Evolutionary conservation across 2,888 invertebrate genomes (phyloP), one percentile per base, ranked within the genome.

Genomic region (Spilarctia lutea): DNA sequence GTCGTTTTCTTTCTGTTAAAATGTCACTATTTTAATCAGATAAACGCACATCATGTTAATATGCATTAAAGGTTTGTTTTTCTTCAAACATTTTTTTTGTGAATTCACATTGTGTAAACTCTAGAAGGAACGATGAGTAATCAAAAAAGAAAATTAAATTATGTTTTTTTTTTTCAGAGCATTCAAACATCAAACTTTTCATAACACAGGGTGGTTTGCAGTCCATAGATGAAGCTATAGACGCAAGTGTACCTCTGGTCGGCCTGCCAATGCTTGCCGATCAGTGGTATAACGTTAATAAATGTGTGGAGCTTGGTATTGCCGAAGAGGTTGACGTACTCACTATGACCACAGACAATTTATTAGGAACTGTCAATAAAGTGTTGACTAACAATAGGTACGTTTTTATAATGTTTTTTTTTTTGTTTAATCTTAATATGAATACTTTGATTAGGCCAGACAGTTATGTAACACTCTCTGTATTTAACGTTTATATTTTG

Each of bases 181-280:
- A 89, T 72, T 85, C 84, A 16, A 88, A 87, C 6, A 72, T 89
- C 1, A 86, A 86, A 73, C 75, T 81, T 0, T 89, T 89, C 68
- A 73, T 85, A 20, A 84, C 83, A 0, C 86, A 87, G 82, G 86
- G 86, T 11, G 87, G 87, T 4, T 75, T 85, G 10, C 84, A 85
- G 45, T 69, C 78, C 1, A 75, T 75, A 0, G 78, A 80, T 52
- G 88, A 88, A 74, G 83, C 87, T 0, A 84, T 87, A 3, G 83
- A 83, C 52, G 85, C 86, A 1, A 84, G 72, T 13, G 83, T 87
- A 0, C 88, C 88, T 11, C 71, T 87, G 1, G 79, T 88, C 7
- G 84, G 83, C 0, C 67, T 88, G 16, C 87, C 87, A 0, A 81
- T 86, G 71, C 68, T 85, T 20, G 81, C 79, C 10, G 88, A 88